Evolutionary conservation across 1,140 invertebrate genomes (phyloP).

Genomic region (Tigriopus japonicus): DNA sequence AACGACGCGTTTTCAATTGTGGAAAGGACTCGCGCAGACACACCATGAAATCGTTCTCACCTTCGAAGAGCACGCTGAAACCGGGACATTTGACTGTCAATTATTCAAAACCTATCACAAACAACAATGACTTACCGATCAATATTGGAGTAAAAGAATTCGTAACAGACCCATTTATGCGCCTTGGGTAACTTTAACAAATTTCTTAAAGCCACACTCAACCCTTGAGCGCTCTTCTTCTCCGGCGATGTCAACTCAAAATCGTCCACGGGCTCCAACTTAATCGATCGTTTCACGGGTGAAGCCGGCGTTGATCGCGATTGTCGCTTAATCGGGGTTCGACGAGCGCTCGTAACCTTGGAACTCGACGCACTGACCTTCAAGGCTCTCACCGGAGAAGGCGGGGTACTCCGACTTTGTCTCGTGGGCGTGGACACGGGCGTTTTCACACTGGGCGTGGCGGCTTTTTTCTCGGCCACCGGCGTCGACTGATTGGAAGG

Average conservation of each 20-base stretch:
- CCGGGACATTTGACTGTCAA: constrained; percentile 7
- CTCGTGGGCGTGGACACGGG: neutral
- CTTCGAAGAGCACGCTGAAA: constrained; percentile 49
- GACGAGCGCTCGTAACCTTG: neutral
- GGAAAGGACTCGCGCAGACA: constrained; percentile 88
- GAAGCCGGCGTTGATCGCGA: too few species aligned
- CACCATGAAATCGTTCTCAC: constrained; percentile 90
- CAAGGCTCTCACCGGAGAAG: neutral
- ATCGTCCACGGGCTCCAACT: neutral
- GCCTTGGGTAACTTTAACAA: constrained; percentile 95
- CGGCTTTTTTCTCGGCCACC: too few species aligned
- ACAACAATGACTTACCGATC: constrained; percentile 37
- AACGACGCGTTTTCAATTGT: constrained; percentile 58
- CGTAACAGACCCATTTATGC: constrained; percentile 96
- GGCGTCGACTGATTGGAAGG: neutral
- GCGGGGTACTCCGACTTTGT: neutral
- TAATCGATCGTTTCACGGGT: neutral
- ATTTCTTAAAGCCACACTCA: constrained; percentile 76
- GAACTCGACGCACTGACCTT: neutral
- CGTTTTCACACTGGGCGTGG: too few species aligned
- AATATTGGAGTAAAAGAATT: constrained; percentile 98
- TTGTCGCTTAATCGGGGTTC: neutral
- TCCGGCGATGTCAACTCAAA: constrained; percentile 19
- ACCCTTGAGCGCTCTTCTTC: constrained; percentile 59
- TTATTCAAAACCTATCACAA: neutral